Conservation (phyloP, 1,140 invertebrate genomes). For the Pararge aegeria region DNA sequence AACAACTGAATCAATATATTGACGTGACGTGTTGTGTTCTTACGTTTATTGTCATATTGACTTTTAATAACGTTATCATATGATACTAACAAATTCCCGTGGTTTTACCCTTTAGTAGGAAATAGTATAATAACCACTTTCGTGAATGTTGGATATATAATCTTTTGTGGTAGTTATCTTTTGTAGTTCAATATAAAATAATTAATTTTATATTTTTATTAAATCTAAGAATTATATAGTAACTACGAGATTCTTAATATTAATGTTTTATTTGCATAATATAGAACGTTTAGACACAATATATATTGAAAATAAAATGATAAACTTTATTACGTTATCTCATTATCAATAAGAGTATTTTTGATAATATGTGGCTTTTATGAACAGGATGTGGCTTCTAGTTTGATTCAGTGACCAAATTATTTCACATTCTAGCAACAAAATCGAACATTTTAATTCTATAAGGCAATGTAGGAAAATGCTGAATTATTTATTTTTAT, state of each 20-base stretch:
- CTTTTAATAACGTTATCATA: neutral
- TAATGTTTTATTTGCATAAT: neutral
- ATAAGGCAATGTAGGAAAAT: neutral
- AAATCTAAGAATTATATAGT: neutral
- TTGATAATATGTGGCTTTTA: conserved; percentile 41
- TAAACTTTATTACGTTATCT: conserved; percentile 22
- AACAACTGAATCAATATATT: conserved; percentile 27
- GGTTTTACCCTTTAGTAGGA: no score
- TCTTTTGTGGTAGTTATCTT: neutral
- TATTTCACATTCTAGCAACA: neutral
- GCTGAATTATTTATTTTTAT: no score
- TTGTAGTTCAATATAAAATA: neutral
- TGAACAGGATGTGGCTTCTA: conserved; percentile 15
- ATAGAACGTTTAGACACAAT: neutral
- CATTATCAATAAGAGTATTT: conserved; percentile 36
- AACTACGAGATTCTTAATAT: neutral
- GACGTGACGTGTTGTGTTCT: conserved; percentile 18
- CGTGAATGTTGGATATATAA: no score
- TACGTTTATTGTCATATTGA: conserved; percentile 10
- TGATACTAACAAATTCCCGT: no score
- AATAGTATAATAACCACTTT: no score
- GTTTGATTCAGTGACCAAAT: neutral
- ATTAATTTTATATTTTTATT: neutral
- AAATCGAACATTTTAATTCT: neutral
- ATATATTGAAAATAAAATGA: conserved; percentile 14